Conservation (phyloP, 2,797 vertebrate genomes). For the Sebastes diaconus region DNA sequence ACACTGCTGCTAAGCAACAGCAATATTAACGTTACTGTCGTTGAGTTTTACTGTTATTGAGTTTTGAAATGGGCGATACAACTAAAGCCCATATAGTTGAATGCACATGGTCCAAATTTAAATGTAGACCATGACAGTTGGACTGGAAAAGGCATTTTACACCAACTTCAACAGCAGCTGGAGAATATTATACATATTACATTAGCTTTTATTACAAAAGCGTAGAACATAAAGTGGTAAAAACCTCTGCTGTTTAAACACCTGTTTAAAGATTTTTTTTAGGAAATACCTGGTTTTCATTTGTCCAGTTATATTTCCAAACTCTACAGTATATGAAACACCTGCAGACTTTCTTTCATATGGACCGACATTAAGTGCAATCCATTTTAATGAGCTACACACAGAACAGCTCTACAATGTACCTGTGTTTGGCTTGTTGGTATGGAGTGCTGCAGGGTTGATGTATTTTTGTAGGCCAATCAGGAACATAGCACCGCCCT, state of each 20-base stretch:
- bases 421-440: conserved; percentile 2
- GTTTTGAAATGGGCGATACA: not conserved
- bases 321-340: conserved; percentile 47
- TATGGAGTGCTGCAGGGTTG: too few species aligned
- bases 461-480: too few species aligned
- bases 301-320: conserved; percentile 16
- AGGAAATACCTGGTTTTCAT: conserved; percentile 22
- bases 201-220: conserved; percentile 1
- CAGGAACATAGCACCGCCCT: rapidly evolving
- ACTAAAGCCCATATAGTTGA: not conserved
- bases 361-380: conserved; percentile 17
- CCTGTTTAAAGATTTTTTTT: not conserved
- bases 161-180: conserved; percentile 12
- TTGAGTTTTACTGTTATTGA: too few species aligned
- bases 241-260: conserved; percentile 3
- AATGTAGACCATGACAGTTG: not conserved
- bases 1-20: too few species aligned
- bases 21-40: too few species aligned
- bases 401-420: conserved; percentile 2
- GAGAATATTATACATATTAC: not conserved
- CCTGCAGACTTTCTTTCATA: conserved; percentile 23
- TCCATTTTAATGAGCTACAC: conserved; percentile 34
- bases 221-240: not conserved
- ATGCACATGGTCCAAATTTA: not conserved
- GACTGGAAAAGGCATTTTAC: not conserved